phyloP scores from a whole-genome alignment of 2,888 invertebrate species.

The Torymus aiolomorphi region DNA sequence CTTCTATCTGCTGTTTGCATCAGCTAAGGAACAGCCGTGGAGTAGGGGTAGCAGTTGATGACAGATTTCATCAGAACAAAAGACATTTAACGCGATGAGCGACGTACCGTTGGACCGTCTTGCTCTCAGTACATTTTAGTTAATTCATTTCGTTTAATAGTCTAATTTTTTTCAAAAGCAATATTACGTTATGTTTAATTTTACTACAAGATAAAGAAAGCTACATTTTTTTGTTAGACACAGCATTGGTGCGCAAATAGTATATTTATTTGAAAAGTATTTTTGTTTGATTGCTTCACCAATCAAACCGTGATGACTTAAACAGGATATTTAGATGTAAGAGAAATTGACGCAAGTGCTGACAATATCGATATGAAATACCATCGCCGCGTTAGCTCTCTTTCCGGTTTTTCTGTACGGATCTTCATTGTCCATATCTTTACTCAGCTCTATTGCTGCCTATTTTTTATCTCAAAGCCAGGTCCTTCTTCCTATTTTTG shows the following conservation, averaged over 20 bases:
- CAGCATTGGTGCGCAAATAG: slow-evolving; percentile 40
- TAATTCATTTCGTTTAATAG: slow-evolving; percentile 25
- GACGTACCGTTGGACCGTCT: slow-evolving; percentile 66
- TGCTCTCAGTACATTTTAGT: slow-evolving; percentile 66
- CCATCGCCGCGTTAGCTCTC: slow-evolving; percentile 13
- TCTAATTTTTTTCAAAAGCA: slow-evolving; percentile 39
- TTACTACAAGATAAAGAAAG: slow-evolving; percentile 4
- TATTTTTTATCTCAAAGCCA: slow-evolving; percentile 14
- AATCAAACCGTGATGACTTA: slow-evolving; percentile 50
- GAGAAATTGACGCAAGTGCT: slow-evolving; percentile 48
- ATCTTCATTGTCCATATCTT: slow-evolving; percentile 10
- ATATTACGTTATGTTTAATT: slow-evolving; percentile 31
- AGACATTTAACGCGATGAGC: slow-evolving; percentile 62
- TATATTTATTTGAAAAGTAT: slow-evolving; percentile 37
- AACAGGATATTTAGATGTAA: slow-evolving; percentile 50
- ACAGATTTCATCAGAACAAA: slow-evolving; percentile 63
- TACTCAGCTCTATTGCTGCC: slow-evolving; percentile 1
- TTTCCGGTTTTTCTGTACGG: slow-evolving; percentile 20
- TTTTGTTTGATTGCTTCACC: slow-evolving; percentile 44
- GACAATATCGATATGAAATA: slow-evolving; percentile 50
- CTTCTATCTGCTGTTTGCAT: slow-evolving; percentile 87
- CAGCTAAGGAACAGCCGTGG: slow-evolving; percentile 86
- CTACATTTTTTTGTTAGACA: slow-evolving; percentile 27
- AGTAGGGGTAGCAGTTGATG: slow-evolving; percentile 74
- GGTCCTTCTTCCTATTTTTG: slow-evolving; percentile 38